Conservation (phyloP, 2,888 invertebrate genomes). For the Watsonalla cultraria region DNA sequence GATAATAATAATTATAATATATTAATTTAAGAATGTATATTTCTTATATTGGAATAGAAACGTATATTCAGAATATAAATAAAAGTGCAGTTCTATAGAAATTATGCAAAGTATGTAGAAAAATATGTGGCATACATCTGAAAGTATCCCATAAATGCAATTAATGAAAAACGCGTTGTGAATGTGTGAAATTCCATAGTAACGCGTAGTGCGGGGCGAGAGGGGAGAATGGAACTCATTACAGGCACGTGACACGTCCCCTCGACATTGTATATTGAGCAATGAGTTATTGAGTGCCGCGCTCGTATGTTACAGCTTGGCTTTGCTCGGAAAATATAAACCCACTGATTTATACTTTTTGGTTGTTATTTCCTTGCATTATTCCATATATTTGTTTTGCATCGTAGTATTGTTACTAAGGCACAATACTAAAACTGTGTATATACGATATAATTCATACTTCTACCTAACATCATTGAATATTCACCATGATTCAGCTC, state of each 20-base stretch:
- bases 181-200: conserved; percentile 74
- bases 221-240: conserved; percentile 67
- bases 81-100: too few species aligned
- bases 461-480: too few species aligned
- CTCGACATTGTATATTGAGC: conserved; percentile 59
- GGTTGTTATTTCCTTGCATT: neutral
- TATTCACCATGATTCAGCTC: too few species aligned
- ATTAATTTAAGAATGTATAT: too few species aligned
- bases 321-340: conserved; percentile 32
- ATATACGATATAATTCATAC: too few species aligned
- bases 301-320: conserved; percentile 60
- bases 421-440: too few species aligned
- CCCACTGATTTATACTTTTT: conserved; percentile 8
- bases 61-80: too few species aligned
- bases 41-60: too few species aligned
- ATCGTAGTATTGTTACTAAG: too few species aligned
- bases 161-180: conserved; percentile 60
- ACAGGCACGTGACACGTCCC: conserved; percentile 74
- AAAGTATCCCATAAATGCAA: conserved; percentile 61
- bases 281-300: conserved; percentile 76
- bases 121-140: conserved; percentile 14
- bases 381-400: too few species aligned
- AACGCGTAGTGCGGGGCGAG: conserved; percentile 35
- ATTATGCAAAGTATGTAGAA: conserved; percentile 2
- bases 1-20: too few species aligned